Evolutionary conservation across 1,140 invertebrate genomes (phyloP).

Genomic region (Pseudomyrmex pallidus): DNA sequence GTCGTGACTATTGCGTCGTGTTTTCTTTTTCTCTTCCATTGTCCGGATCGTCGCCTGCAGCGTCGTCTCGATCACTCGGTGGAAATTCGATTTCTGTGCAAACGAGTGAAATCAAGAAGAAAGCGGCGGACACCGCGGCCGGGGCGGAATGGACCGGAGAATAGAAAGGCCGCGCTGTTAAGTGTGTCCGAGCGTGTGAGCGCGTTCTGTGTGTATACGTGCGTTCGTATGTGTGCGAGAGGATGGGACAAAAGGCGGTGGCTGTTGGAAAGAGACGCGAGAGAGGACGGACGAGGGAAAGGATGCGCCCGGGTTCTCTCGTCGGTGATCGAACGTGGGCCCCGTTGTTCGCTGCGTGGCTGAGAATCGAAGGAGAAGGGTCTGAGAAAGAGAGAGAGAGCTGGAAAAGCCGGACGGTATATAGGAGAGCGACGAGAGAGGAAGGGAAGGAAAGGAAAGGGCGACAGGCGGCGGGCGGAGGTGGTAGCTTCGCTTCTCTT

Average conservation of each 20-base stretch:
- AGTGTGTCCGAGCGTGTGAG: slow-evolving; percentile 11
- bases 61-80: slow-evolving; percentile 2
- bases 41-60: slow-evolving; percentile 1
- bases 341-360: slow-evolving; percentile 56
- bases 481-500: slow-evolving; percentile 8
- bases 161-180: slow-evolving; percentile 19
- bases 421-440: neutral
- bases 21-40: neutral
- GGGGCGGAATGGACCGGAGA: slow-evolving; percentile 21
- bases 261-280: neutral
- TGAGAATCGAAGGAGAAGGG: slow-evolving; percentile 46
- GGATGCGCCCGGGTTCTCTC: slow-evolving; percentile 57
- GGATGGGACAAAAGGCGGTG: slow-evolving; percentile 31
- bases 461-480: slow-evolving; percentile 41
- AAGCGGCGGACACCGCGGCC: neutral
- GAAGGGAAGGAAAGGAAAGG: slow-evolving; percentile 14
- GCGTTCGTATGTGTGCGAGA: slow-evolving; percentile 7
- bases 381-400: neutral
- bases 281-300: slow-evolving; percentile 39
- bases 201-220: neutral
- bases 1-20: neutral
- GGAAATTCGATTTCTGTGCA: slow-evolving; percentile 67
- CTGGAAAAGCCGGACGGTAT: slow-evolving; percentile 50
- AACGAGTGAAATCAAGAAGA: slow-evolving; percentile 61
- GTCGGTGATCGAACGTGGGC: slow-evolving; percentile 63